Percentiles rank a stretch among this genome's conserved stretches.
Evolutionary conservation across 2,888 invertebrate genomes (phyloP).

Genomic region (Cacoxenus indagator): DNA sequence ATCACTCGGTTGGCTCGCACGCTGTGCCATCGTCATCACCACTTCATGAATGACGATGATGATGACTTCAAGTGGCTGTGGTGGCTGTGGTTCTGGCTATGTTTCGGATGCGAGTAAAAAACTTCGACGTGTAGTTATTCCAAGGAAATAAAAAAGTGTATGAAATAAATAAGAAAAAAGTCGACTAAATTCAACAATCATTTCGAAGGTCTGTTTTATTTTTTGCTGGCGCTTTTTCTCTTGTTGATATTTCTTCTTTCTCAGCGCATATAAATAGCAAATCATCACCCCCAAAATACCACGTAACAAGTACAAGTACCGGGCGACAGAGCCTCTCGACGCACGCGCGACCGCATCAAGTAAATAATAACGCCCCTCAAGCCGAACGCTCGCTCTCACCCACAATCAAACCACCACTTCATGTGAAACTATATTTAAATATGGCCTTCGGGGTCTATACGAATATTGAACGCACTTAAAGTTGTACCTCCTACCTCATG

Average conservation of each 20-base stretch:
- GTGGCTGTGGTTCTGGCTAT: constrained; percentile 30
- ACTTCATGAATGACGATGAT: background rate
- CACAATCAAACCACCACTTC: background rate
- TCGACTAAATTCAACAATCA: constrained; percentile 3
- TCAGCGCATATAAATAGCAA: constrained; percentile 43
- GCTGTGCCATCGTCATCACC: background rate
- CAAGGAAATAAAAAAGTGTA: background rate
- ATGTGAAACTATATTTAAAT: constrained; percentile 28
- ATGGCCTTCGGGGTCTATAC: constrained; percentile 51
- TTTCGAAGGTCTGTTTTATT: background rate
- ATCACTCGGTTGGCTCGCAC: background rate
- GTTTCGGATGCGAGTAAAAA: constrained; percentile 16
- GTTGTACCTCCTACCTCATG: constrained; percentile 31
- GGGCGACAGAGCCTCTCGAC: background rate
- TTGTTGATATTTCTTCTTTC: constrained; percentile 8
- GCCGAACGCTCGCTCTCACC: background rate
- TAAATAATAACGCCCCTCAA: background rate
- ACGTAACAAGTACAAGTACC: background rate
- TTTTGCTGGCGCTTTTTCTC: background rate
- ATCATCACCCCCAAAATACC: constrained; percentile 44
- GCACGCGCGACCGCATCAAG: constrained; percentile 1
- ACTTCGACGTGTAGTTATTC: constrained; percentile 11
- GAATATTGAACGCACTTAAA: constrained; percentile 40
- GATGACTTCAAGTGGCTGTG: constrained; percentile 25
- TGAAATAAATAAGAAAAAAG: background rate